These are phyloP conservation scores for Peribatodes rhomboidaria DNA, from an alignment of 2,888 invertebrate genomes.

Conservation along the genomic window DNA sequence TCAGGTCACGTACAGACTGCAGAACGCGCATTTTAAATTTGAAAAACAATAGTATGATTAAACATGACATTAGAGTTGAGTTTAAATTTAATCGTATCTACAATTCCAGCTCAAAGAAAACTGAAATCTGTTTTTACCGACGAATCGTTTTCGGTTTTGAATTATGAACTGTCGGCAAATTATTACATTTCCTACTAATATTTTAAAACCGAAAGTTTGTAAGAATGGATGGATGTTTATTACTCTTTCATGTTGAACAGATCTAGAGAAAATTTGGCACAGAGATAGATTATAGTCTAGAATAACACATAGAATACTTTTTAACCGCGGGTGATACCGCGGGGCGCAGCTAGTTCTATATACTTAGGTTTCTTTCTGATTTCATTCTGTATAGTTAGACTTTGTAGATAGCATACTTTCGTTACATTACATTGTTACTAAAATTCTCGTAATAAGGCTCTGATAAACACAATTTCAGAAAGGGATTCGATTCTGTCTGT, in stretches of 20 bases:
- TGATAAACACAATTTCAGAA: conserved; percentile 69
- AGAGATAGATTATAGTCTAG: too few species aligned
- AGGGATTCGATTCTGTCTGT: conserved; percentile 65
- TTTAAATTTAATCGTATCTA: not conserved
- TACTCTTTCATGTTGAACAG: too few species aligned
- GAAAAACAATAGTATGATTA: not conserved
- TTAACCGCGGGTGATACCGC: too few species aligned
- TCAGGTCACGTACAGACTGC: not conserved
- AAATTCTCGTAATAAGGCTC: conserved; percentile 61
- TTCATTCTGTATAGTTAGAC: conserved; percentile 9
- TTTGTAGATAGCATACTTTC: conserved; percentile 15
- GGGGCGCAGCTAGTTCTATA: too few species aligned
- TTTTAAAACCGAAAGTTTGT: too few species aligned
- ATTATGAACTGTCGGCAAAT: not conserved
- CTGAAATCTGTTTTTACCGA: not conserved
- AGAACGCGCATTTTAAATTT: not conserved
- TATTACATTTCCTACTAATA: too few species aligned
- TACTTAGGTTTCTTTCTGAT: too few species aligned
- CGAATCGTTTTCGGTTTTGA: too few species aligned
- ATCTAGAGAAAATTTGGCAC: too few species aligned
- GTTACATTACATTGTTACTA: conserved; percentile 22
- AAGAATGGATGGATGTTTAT: too few species aligned
- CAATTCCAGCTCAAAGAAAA: not conserved
- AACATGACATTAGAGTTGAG: not conserved
- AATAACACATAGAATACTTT: too few species aligned